These are phyloP conservation scores for Sebastes matsubarae DNA, from an alignment of 2,797 vertebrate species.

Conservation along the genomic window DNA sequence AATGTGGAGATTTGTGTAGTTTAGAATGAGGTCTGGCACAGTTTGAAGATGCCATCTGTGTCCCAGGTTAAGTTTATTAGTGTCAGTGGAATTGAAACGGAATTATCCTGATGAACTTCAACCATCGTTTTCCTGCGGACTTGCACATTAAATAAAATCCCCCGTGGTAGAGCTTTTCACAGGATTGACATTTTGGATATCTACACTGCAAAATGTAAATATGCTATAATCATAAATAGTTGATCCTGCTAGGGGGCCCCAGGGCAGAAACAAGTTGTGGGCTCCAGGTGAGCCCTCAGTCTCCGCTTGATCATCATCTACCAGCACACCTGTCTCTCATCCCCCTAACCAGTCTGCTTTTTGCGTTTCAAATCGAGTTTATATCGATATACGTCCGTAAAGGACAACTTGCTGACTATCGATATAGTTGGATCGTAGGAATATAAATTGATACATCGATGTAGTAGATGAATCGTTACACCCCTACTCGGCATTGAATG, in stretches of 20 bases:
- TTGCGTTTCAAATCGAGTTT: too few relatives aligned
- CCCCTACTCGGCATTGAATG: too few relatives aligned
- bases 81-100: slow-evolving; percentile 6
- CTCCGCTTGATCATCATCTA: not conserved
- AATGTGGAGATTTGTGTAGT: slow-evolving; percentile 46
- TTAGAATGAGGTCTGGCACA: slow-evolving; percentile 16
- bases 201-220: not conserved
- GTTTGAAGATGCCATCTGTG: slow-evolving; percentile 43
- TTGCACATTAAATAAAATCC: not conserved
- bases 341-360: not conserved
- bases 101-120: slow-evolving; percentile 24
- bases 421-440: too few relatives aligned
- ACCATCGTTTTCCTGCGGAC: not conserved
- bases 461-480: too few relatives aligned
- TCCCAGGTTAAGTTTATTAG: slow-evolving; percentile 20
- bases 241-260: not conserved
- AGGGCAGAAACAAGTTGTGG: not conserved
- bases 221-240: not conserved
- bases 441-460: too few relatives aligned
- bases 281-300: not conserved
- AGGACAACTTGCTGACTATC: too few relatives aligned
- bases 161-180: not conserved
- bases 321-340: not conserved
- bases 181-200: not conserved
- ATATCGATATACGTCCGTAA: too few relatives aligned